Base-by-base conservation (phyloP, 2,113 vertebrate genomes). In the Cricetomys ansorgei region DNA sequence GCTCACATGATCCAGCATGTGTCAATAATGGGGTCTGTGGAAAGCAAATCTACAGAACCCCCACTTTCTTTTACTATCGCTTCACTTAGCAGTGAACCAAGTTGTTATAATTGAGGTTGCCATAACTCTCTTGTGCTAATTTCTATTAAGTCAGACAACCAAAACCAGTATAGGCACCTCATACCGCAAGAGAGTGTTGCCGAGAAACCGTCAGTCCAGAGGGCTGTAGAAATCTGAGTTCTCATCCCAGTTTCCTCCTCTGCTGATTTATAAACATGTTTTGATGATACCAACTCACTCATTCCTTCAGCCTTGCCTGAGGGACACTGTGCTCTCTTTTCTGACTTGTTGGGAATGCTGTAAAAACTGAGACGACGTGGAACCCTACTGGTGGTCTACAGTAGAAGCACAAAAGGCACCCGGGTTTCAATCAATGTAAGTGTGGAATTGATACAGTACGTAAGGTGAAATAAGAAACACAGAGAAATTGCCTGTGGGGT, bases 381-480 rank as follows among this genome's bases (percentile, higher is more conserved):
- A 62, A 64, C 72, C 12, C 16, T 50, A 4, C 11, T 59, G 59
- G 53, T 67, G 11, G 23, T 7, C 23, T 40, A 62, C 1, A 27
- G 31, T 9, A 86, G 40, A 79, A 90, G 86, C 64, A 40, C 80
- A 92, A 81, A 70, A n/a, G 64, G 59, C 15, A 67, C 81, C 65
- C 55, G 21, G 64, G 83, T 37, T 64, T 37, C 59, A 23, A 23
- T 37, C 34, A 73, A 64, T 17, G 34, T 77, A 29, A 88, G 45
- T 50, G 50, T 75, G 23, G 34, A 76, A 48, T 75, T 76, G 70
- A 48, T 17, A 40, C 59, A 72, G 83, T 69, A 85, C 29, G 7
- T n/a, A 77, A 92, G 5, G 76, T 12, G 17, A 2, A 94, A 21
- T 86, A 50, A 93, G 43, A 96, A 96, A 96, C 67, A 45, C 40